Evolutionary conservation across 2,888 invertebrate species (phyloP), one percentile per base, ranked within the genome.

Genomic region (Andrena bucephala): DNA sequence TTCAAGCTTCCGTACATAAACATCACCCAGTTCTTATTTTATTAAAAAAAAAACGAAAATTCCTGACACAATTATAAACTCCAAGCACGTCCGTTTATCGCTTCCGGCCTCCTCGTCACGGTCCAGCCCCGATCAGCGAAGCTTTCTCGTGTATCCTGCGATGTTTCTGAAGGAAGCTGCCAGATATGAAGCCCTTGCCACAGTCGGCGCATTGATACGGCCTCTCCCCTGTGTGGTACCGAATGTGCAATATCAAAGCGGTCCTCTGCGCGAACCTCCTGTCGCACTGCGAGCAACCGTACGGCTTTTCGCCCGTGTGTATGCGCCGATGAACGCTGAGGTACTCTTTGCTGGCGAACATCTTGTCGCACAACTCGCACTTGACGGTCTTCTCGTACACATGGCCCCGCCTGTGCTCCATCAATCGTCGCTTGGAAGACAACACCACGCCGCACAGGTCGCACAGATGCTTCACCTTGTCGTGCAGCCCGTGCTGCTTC

Each of bases 251-350:
- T 1, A 92, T 91, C 62, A 93, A 84, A 0, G 93, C 91, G 0
- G 92, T 92, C 33, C 92, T 87, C 67, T 94, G 94, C 0, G 93
- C 86, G 79, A 94, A 94, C 42, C 90, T 83, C 77, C 92, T 91
- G n/a, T 91, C 91, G 74, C 94, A 94, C n/a, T 90, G 87, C 42
- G 87, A 76, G 60, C 94, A 94, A n/a, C 85, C 80, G 67, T 94
- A 88, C 2, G 93, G 93, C 71, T 90, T 92, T n/a, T 92, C 92
- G 0, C 92, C 92, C 0, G 92, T 93, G 76, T 92, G 92, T 50
- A 83, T 90, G 0, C 93, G 86, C n/a, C 86, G 87, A 77, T 93
- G 93, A 20, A 93, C 85, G 24, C 81, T 89, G 0, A 93, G 79
- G 54, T 90, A 89, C 36, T 92, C 91, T 24, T 85, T 89, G n/a